Evolutionary conservation across 2,888 invertebrate species (phyloP).

Genomic region (Pristionchus maxplancki): DNA sequence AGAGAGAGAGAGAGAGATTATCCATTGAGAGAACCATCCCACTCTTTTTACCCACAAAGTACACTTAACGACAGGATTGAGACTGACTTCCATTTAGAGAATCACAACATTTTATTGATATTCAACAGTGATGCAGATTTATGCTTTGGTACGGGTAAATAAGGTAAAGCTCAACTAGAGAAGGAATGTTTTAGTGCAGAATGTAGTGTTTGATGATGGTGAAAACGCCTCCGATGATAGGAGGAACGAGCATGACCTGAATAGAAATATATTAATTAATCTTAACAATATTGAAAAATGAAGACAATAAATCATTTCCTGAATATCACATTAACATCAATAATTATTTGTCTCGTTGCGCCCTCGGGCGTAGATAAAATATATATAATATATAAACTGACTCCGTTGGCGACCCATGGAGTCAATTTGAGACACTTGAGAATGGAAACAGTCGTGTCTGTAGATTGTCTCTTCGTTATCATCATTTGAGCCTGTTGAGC

Average conservation of each 20-base stretch:
- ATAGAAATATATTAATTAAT: not conserved
- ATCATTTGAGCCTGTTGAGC: conserved; percentile 37
- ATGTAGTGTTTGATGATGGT: not conserved
- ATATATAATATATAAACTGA: no score
- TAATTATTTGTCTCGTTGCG: no score
- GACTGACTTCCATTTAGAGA: not conserved
- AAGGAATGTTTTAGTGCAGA: not conserved
- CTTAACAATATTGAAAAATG: no score
- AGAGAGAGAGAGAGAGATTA: conserved; percentile 5
- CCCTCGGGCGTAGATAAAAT: no score
- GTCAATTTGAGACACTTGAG: conserved; percentile 45
- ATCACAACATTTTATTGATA: not conserved
- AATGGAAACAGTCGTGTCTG: not conserved
- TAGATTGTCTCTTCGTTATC: not conserved
- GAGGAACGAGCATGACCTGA: conserved; percentile 41
- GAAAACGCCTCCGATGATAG: not conserved
- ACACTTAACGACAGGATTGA: conserved; percentile 11
- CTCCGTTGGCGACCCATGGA: conserved; percentile 35
- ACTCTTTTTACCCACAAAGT: conserved; percentile 7
- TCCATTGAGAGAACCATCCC: not conserved
- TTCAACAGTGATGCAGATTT: not conserved
- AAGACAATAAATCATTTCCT: not conserved
- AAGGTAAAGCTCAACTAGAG: not conserved
- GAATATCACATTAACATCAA: no score
- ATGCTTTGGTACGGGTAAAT: not conserved